Conservation (phyloP, 2,888 invertebrate species). For the Maniola hyperantus region DNA sequence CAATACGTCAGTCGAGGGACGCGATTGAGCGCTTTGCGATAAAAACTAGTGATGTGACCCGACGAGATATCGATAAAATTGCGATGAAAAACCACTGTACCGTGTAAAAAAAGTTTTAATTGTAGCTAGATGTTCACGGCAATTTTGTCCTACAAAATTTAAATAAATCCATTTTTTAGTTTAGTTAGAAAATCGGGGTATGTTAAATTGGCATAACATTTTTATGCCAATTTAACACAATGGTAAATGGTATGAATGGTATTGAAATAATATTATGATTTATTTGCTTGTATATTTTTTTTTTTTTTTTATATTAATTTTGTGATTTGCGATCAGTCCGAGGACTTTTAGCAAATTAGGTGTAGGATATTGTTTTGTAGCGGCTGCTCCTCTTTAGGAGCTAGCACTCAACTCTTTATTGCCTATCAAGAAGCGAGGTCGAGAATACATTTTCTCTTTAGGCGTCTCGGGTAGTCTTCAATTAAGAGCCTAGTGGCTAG, state of each 20-base stretch:
- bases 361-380: too few relatives aligned
- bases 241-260: neutral
- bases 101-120: slow-evolving; percentile 4
- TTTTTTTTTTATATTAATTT: too few relatives aligned
- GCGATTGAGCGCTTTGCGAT: slow-evolving; percentile 65
- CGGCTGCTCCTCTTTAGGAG: too few relatives aligned
- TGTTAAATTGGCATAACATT: slow-evolving; percentile 9
- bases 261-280: neutral
- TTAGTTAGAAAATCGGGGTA: neutral
- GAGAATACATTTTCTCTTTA: too few relatives aligned
- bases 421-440: too few relatives aligned
- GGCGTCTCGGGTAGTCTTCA: too few relatives aligned
- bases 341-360: too few relatives aligned
- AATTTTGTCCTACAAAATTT: slow-evolving; percentile 2
- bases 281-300: too few relatives aligned
- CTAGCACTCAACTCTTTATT: too few relatives aligned
- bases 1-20: slow-evolving; percentile 66
- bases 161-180: neutral
- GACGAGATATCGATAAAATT: neutral
- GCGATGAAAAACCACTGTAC: neutral
- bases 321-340: too few relatives aligned
- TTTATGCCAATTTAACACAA: too few relatives aligned
- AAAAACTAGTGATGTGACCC: slow-evolving; percentile 48
- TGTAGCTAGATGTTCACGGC: slow-evolving; percentile 5
- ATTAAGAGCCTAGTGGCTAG: too few relatives aligned